These are phyloP conservation scores for Rhabdomys dilectus DNA, from an alignment of 2,113 vertebrate species.

Conservation along the genomic window DNA sequence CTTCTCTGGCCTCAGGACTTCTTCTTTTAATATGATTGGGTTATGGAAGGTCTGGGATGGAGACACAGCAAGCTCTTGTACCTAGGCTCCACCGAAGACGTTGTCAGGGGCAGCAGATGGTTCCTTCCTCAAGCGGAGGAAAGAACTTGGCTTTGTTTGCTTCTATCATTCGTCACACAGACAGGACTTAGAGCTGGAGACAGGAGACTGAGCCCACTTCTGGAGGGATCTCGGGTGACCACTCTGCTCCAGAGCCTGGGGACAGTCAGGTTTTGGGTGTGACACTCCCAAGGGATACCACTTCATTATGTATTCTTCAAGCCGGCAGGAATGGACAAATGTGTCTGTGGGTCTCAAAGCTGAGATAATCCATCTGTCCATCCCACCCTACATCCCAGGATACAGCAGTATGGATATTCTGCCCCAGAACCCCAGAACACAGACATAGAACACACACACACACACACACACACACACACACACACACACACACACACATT, in stretches of 20 bases:
- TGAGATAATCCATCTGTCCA: too few species aligned
- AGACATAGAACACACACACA: background rate
- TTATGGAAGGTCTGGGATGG: fast-evolving
- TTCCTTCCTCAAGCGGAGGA: background rate
- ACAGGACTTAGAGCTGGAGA: background rate
- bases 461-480: background rate
- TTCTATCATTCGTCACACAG: background rate
- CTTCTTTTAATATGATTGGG: background rate
- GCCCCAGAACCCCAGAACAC: background rate
- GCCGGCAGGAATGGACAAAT: background rate
- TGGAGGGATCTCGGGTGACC: background rate
- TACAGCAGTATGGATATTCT: background rate
- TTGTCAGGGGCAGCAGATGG: fast-evolving
- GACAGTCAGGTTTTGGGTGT: background rate
- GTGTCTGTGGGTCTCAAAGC: background rate
- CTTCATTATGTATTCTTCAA: too few species aligned
- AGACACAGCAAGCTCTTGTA: fast-evolving
- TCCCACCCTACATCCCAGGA: background rate
- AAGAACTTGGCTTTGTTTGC: background rate
- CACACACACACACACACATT: background rate
- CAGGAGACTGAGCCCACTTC: background rate
- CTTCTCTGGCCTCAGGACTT: background rate
- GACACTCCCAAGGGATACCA: too few species aligned
- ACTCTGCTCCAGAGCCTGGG: background rate
- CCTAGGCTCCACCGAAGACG: fast-evolving